Conservation (phyloP, 2,888 invertebrate species). For the Diarsia rubi region DNA sequence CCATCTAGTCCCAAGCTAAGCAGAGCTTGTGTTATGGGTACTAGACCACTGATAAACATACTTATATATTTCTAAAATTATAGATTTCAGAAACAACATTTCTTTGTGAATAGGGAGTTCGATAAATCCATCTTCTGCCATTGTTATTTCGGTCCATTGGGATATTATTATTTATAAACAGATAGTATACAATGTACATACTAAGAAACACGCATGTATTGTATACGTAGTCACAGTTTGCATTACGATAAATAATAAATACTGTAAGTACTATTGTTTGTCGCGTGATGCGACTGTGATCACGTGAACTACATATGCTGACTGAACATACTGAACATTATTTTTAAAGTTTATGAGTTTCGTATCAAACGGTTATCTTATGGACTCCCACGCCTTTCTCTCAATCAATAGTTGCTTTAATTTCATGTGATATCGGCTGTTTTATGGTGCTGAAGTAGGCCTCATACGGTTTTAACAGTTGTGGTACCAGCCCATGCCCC, state of each 20-base stretch:
- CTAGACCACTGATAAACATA: no score
- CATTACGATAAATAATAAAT: conserved; percentile 22
- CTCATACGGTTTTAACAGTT: not conserved
- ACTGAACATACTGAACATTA: conserved; percentile 43
- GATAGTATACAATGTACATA: conserved; percentile 24
- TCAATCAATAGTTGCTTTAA: conserved; percentile 32
- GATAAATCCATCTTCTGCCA: not conserved
- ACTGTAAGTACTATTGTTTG: conserved; percentile 31
- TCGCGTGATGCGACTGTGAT: conserved; percentile 51
- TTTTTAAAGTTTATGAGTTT: conserved; percentile 62
- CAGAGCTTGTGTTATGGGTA: no score
- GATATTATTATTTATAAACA: conserved; percentile 1
- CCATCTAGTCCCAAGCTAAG: no score
- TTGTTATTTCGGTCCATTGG: not conserved
- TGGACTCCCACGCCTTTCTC: conserved; percentile 38
- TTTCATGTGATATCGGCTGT: conserved; percentile 7
- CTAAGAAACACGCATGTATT: conserved; percentile 11
- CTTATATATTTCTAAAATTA: no score
- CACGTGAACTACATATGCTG: conserved; percentile 52
- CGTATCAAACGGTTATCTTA: conserved; percentile 50
- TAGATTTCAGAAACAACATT: not conserved
- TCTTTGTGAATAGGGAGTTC: not conserved
- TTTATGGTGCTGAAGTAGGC: not conserved
- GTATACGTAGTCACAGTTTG: conserved; percentile 22
- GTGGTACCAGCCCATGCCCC: not conserved